Evolutionary conservation across 1,140 invertebrate species (phyloP).

Genomic region (Lordiphosa mommai): DNA sequence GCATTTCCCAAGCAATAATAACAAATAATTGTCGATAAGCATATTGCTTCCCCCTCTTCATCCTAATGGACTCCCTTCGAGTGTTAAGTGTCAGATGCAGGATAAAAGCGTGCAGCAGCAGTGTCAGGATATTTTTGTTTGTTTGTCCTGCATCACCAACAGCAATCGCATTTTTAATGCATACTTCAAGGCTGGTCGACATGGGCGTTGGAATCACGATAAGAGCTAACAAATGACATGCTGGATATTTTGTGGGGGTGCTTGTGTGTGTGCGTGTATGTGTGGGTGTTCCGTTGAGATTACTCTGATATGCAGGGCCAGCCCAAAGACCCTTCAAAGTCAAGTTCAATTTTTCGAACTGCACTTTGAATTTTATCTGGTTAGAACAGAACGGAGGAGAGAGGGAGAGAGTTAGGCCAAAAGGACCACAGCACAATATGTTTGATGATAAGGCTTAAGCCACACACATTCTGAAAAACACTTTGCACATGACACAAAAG

Average conservation of each 20-base stretch:
- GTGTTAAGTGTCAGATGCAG: slow-evolving; percentile 77
- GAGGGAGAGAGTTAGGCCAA: too few relatives aligned
- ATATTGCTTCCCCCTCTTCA: slow-evolving; percentile 39
- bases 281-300: slow-evolving; percentile 13
- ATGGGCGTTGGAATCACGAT: slow-evolving; percentile 44
- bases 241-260: slow-evolving; percentile 20
- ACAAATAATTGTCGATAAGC: slow-evolving; percentile 73
- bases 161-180: slow-evolving; percentile 50
- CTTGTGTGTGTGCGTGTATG: slow-evolving; percentile 14
- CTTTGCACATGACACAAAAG: too few relatives aligned
- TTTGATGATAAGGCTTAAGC: too few relatives aligned
- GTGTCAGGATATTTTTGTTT: slow-evolving; percentile 49
- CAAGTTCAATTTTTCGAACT: slow-evolving; percentile 46
- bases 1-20: slow-evolving; percentile 73
- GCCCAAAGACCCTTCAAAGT: slow-evolving; percentile 30
- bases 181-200: slow-evolving; percentile 36
- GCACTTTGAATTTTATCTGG: slow-evolving; percentile 47
- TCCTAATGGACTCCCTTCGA: slow-evolving; percentile 64
- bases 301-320: slow-evolving; percentile 19
- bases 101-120: slow-evolving; percentile 63
- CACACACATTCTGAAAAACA: too few relatives aligned
- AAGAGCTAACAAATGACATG: slow-evolving; percentile 49
- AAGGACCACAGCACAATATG: too few relatives aligned
- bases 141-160: slow-evolving; percentile 50
- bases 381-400: background rate